These are phyloP conservation scores for Pectinophora gossypiella DNA, from an alignment of 1,140 invertebrate genomes.

Conservation along the genomic window DNA sequence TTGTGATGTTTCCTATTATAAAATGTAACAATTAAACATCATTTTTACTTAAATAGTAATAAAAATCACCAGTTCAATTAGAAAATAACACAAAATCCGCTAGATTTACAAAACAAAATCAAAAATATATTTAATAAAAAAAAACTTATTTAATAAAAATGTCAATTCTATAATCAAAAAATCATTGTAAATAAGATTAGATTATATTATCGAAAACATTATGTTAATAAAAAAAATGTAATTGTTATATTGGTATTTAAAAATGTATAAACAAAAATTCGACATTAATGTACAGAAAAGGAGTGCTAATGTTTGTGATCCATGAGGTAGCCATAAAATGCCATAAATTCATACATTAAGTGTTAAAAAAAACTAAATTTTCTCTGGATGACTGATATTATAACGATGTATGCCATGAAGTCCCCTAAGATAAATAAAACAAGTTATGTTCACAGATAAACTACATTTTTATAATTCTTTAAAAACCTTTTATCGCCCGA, in stretches of 20 bases:
- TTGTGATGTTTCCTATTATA: constrained; percentile 34
- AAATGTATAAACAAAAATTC: constrained; percentile 44
- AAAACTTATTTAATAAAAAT: constrained; percentile 56
- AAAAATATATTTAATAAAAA: constrained; percentile 44
- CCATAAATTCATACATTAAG: constrained; percentile 48
- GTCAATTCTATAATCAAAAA: constrained; percentile 63
- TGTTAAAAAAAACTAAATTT: constrained; percentile 4
- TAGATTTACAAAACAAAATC: constrained; percentile 34
- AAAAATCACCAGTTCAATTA: too few relatives aligned
- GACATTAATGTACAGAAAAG: constrained; percentile 40
- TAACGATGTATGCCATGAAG: too few relatives aligned
- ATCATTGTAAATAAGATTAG: constrained; percentile 68
- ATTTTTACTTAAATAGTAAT: neutral
- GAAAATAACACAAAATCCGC: constrained; percentile 33
- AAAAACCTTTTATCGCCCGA: too few relatives aligned
- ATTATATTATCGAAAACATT: constrained; percentile 47
- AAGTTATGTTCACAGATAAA: too few relatives aligned
- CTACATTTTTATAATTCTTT: too few relatives aligned
- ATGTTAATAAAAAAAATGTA: constrained; percentile 50
- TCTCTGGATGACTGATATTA: too few relatives aligned
- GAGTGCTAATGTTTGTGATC: constrained; percentile 63
- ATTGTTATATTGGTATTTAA: constrained; percentile 59
- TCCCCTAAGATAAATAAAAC: neutral
- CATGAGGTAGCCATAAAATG: constrained; percentile 72
- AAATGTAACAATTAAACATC: constrained; percentile 16